phyloP scores from a whole-genome alignment of 2,113 vertebrate genomes.

The Lampris megalopsis region DNA sequence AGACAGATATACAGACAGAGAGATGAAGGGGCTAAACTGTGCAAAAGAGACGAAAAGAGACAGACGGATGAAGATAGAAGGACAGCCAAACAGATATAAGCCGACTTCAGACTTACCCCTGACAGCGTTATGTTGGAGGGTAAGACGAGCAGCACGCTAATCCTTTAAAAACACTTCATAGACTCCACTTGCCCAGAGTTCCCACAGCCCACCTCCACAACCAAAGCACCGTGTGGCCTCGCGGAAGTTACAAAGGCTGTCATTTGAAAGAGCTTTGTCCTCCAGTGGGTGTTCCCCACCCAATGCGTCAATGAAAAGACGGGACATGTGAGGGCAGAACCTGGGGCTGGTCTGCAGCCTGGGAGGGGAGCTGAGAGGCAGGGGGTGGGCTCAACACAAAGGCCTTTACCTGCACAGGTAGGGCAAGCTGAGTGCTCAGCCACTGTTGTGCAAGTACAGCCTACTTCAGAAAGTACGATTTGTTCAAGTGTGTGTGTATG shows the following conservation, averaged over 20 bases:
- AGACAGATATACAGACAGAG: background rate
- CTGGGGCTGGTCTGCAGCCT: slow-evolving; percentile 6
- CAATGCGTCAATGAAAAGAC: slow-evolving; percentile 34
- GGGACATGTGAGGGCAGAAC: slow-evolving; percentile 58
- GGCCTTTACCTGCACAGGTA: background rate
- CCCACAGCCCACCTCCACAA: no score
- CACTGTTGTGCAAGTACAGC: background rate
- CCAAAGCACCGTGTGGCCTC: no score
- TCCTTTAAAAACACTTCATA: background rate
- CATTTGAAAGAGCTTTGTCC: slow-evolving; percentile 61
- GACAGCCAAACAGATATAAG: no score
- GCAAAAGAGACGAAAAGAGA: no score
- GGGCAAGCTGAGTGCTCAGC: background rate
- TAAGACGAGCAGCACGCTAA: background rate
- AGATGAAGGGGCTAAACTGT: background rate
- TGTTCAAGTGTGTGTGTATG: background rate
- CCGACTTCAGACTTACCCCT: background rate
- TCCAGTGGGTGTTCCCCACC: slow-evolving; percentile 56
- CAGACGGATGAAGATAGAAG: no score
- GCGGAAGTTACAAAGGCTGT: slow-evolving; percentile 20
- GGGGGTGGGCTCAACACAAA: background rate
- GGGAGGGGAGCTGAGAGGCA: slow-evolving; percentile 27
- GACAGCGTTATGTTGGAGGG: background rate
- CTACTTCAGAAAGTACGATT: no score
- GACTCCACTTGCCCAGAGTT: background rate